Evolutionary conservation across 2,797 vertebrate species (phyloP).

Genomic region (Lophotriccus pileatus): DNA sequence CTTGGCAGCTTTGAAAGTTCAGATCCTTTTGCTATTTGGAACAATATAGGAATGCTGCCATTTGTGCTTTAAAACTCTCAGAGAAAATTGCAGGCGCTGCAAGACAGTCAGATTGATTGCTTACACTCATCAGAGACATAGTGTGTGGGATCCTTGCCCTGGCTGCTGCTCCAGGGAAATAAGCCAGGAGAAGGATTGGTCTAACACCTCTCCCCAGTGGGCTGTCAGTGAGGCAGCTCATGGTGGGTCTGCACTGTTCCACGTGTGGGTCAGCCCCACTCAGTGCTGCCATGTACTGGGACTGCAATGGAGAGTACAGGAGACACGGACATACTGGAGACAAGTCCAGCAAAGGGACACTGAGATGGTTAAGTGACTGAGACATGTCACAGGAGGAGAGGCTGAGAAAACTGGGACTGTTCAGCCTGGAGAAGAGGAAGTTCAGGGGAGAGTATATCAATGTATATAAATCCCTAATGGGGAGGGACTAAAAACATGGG

Average conservation of each 20-base stretch:
- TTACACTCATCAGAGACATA: background rate
- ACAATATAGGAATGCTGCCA: slow-evolving; percentile 12
- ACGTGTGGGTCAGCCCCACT: background rate
- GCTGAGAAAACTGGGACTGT: background rate
- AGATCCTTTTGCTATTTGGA: background rate
- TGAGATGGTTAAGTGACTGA: background rate
- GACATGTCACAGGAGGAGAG: background rate
- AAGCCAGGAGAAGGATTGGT: background rate
- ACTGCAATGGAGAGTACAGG: background rate
- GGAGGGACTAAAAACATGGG: background rate
- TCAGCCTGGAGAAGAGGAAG: background rate
- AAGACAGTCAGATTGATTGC: background rate
- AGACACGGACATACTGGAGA: background rate
- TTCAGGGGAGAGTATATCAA: background rate
- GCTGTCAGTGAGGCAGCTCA: background rate
- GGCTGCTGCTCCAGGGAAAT: background rate
- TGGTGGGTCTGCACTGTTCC: background rate
- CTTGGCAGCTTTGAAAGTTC: slow-evolving; percentile 40
- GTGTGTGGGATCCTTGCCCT: background rate
- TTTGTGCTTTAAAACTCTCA: slow-evolving; percentile 13
- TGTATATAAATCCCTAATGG: background rate
- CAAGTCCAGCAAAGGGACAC: fast-evolving
- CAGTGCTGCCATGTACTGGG: fast-evolving
- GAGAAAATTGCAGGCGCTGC: background rate
- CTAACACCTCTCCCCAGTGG: background rate